Evolutionary conservation across 1,140 invertebrate genomes (phyloP), one percentile per base, ranked within the genome.

Genomic region (Muscidifurax raptorellus): DNA sequence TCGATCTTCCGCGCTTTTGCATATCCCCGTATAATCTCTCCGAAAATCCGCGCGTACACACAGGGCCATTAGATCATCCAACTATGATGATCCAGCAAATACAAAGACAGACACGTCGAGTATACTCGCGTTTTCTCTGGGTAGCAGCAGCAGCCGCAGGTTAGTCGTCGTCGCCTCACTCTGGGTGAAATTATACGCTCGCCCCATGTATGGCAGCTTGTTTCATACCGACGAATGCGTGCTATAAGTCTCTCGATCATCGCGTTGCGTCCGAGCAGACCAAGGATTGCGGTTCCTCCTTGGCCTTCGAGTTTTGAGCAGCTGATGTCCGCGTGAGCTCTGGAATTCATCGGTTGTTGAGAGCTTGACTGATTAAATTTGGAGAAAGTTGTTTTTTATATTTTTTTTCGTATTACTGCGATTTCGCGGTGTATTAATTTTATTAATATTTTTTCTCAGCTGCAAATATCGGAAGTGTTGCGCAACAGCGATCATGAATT

Each of bases 121-220:
- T 52, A 15, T 18, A 3, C 47, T 52, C 47, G 2, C 47, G 13
- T 5, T 52, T 18, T 47, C 44, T 47, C 44, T 47, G 10, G 32
- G 32, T 7, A 36, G 32, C 32, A 5, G 36, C 36, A 40, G 36
- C 36, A 36, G 32, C 32, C 0, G 36, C 36, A 40, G 36, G 9
- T 40, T 40, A 7, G 36, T 18, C 22, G 22, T n/a, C 18, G 52
- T 7, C 52, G 52, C 15, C 44, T 47, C 7, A 40, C 36, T 40
- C 36, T 40, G 36, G 36, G 36, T 10, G 13, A 2, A 1, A 59
- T 4, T 59, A 4, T 59, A 89, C 92, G 92, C 90, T 92, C 92
- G 91, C 91, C 92, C 92, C 92, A 92, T 93, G 92, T 93, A 92
- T 91, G 92, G 91, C 91, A 93, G 91, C 92, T 92, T 93, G 92